Base-by-base conservation (phyloP, 2,888 invertebrate genomes). In the Tinea semifulvella region DNA sequence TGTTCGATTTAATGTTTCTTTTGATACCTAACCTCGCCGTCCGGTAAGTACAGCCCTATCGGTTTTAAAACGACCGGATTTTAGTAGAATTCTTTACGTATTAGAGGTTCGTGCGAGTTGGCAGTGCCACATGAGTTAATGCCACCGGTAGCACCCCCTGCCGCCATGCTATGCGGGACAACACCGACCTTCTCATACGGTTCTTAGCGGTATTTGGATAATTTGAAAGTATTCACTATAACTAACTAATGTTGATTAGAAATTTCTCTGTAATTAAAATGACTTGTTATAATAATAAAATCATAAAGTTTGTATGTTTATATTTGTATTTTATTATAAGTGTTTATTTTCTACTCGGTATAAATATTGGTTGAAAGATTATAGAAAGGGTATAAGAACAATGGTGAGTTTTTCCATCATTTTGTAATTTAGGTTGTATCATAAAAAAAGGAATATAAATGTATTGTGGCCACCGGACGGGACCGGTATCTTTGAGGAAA, bases 101-200 rank as follows among this genome's bases (percentile, higher is more conserved):
- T 40, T 40, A 19, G 18, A 38, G 18, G 19, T 38, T 19, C 19
- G 18, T 28, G 18, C 20, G 25, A 45, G 39, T 35, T 19, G 43
- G 36, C 36, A n/a, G 42, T 20, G 27, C 18, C 50, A 49, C 53
- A 57, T 68, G 65, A 67, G 66, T 65, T 65, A 65, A 55, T 57
- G 56, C 58, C 60, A 53, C 64, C 74, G 56, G 79, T 79, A 77
- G 79, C 76, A 63, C 68, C 76, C 67, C 79, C 76, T 58, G 72
- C 68, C 56, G 75, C 43, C 55, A 51, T 55, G 70, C 63, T 68
- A 75, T 68, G 67, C 62, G 65, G 64, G 63, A 69, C 72, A 63
- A 73, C 69, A 69, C 64, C 67, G 68, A 65, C 63, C 52, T 60
- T 58, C 62, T 57, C 60, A 16, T 56, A 60, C 58, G 59, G 60